Base-by-base conservation (phyloP, 2,888 invertebrate genomes). In the Cerastis rubricosa region DNA sequence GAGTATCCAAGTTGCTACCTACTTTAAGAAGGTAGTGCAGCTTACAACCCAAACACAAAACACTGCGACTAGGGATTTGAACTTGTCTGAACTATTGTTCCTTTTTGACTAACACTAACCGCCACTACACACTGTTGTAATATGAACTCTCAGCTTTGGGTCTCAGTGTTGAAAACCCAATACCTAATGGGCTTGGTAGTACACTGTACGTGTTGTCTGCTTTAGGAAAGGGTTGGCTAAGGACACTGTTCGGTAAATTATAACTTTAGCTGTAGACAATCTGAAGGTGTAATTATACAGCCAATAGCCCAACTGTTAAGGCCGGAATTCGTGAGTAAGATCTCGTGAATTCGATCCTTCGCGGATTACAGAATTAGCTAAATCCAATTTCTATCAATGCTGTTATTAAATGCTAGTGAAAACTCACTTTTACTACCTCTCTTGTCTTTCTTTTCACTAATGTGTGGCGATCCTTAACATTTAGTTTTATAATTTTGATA, bases 11-110 rank as follows among this genome's bases (percentile, higher is more conserved):
- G 47, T 80, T 73, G 63, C n/a, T n/a, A 63, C 57, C 4, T 63
- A 43, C 74, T 70, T 68, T 43, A 25, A 74, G 59, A 66, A 68
- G 25, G 12, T 43, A 51, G 68, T 69, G 65, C 65, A 57, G 57
- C 51, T 80, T 66, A 71, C 63, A 85, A 72, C 49, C 59, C 51
- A 65, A 78, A 81, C 61, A 76, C 66, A 66, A 75, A 77, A 73
- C 77, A 71, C 19, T 43, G 51, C 25, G 59, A 59, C 79, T 66
- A 29, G 76, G 83, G 83, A 84, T 74, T 79, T 72, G 4, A 82
- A 80, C 64, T 80, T 65, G 11, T 49, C 59, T 65, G n/a, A 8
- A 66, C 29, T 59, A 63, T 2, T 40, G 61, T 57, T 57, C 6
- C 14, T 11, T 61, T 35, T 61, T 22, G 35, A 40, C 22, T 63